A percentile compares a stretch with the other conserved stretches of the same genome.
phyloP scores from a whole-genome alignment of 1,140 invertebrate genomes.

The Euura lappo region DNA sequence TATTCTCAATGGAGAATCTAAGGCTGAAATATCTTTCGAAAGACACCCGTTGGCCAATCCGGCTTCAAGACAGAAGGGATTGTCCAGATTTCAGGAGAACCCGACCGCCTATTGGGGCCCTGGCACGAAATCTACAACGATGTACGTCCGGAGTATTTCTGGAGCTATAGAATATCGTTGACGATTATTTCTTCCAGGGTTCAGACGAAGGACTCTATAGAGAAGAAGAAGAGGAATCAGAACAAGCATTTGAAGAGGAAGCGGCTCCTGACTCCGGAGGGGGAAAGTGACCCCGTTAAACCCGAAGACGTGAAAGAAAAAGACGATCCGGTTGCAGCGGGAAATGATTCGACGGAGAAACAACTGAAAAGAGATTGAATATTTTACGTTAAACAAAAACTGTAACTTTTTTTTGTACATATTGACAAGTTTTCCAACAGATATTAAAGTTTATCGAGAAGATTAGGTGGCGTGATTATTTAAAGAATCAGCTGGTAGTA shows the following conservation, averaged over 20 bases:
- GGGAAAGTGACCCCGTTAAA: constrained; percentile 10
- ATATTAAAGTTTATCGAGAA: constrained; percentile 10
- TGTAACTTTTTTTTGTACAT: not conserved
- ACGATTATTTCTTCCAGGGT: not conserved
- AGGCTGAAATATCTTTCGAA: constrained; percentile 65
- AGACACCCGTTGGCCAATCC: constrained; percentile 80
- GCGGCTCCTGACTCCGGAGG: not conserved
- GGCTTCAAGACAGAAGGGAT: constrained; percentile 71
- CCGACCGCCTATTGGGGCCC: constrained; percentile 90
- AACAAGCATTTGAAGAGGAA: constrained; percentile 10
- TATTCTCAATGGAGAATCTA: constrained; percentile 65
- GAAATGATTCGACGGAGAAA: not conserved
- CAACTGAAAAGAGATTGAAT: constrained; percentile 8
- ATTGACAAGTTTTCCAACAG: not conserved
- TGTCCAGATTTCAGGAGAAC: constrained; percentile 87
- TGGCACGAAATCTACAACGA: constrained; percentile 73
- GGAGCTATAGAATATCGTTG: not conserved
- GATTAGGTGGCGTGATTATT: not conserved
- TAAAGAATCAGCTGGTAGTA: not conserved
- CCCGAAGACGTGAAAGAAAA: not conserved
- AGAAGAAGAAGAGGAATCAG: constrained; percentile 8
- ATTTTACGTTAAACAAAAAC: too few species aligned
- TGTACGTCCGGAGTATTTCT: constrained; percentile 60
- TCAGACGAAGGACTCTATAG: not conserved
- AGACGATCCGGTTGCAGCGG: not conserved